A percentile compares a stretch with the other conserved stretches of the same genome.
Conservation (phyloP, 2,888 invertebrate genomes). For the Cheilosia impressa region DNA sequence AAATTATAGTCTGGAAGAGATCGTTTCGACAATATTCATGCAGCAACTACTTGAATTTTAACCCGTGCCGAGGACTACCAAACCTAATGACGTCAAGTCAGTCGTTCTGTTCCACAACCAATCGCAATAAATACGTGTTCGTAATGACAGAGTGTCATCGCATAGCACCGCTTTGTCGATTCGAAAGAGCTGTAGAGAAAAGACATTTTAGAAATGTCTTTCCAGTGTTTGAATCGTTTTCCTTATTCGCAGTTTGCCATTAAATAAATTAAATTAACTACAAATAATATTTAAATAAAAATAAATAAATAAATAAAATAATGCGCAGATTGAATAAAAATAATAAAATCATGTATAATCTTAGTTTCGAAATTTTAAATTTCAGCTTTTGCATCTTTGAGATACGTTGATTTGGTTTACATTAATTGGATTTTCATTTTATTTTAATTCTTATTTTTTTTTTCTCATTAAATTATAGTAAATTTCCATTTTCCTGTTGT, state of each 20-base stretch:
- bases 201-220: neutral
- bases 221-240: neutral
- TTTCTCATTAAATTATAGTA: neutral
- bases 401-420: conserved; percentile 21
- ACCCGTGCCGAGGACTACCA: no score
- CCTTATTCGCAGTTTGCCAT: neutral
- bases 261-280: neutral
- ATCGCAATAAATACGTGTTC: no score
- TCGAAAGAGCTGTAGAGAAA: no score
- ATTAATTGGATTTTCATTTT: neutral
- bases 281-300: neutral
- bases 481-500: neutral
- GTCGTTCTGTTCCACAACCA: no score
- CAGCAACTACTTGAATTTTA: no score
- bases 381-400: conserved; percentile 38
- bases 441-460: neutral
- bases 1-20: no score
- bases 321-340: neutral
- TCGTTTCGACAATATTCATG: no score
- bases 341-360: neutral
- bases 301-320: conserved; percentile 8
- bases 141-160: no score
- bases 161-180: no score
- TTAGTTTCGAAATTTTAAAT: conserved; percentile 30
- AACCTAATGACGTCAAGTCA: no score